These are phyloP conservation scores for Zaprionus kolodkinae DNA, from an alignment of 1,140 invertebrate genomes.

Conservation along the genomic window DNA sequence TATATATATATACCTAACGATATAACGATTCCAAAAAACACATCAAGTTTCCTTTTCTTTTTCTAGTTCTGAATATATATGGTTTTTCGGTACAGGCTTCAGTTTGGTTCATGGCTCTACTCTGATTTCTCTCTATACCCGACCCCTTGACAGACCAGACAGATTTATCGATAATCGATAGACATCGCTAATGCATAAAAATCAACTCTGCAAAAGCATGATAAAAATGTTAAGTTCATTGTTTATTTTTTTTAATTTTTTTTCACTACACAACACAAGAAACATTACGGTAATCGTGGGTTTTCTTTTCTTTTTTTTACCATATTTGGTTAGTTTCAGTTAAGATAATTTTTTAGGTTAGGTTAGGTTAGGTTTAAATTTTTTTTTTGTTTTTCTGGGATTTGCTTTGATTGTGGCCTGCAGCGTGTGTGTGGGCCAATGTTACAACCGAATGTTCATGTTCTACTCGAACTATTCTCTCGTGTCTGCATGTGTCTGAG, in stretches of 20 bases:
- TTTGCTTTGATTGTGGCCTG: slow-evolving; percentile 51
- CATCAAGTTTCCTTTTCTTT: neutral
- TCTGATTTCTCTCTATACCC: neutral
- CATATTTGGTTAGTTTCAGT: slow-evolving; percentile 14
- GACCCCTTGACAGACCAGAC: neutral
- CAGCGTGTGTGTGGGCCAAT: slow-evolving; percentile 30
- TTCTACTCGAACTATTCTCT: slow-evolving; percentile 40
- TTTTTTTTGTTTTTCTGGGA: slow-evolving; percentile 15
- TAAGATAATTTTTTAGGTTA: slow-evolving; percentile 5
- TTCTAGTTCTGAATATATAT: neutral
- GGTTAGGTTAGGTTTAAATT: slow-evolving; percentile 2
- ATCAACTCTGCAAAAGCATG: neutral
- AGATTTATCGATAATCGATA: neutral
- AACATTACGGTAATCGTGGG: slow-evolving; percentile 31
- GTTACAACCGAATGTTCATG: slow-evolving; percentile 54
- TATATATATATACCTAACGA: neutral
- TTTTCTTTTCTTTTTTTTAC: slow-evolving; percentile 6
- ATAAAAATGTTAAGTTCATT: slow-evolving; percentile 4
- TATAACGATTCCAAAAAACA: neutral
- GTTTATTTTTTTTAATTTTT: slow-evolving; percentile 14
- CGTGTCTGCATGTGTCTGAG: too few species aligned
- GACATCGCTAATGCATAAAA: neutral
- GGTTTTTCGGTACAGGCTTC: neutral
- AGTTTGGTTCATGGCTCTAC: neutral
- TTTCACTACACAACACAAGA: slow-evolving; percentile 44